These are phyloP conservation scores for Conops quadrifasciatus DNA, from an alignment of 2,888 invertebrate genomes.

Conservation along the genomic window DNA sequence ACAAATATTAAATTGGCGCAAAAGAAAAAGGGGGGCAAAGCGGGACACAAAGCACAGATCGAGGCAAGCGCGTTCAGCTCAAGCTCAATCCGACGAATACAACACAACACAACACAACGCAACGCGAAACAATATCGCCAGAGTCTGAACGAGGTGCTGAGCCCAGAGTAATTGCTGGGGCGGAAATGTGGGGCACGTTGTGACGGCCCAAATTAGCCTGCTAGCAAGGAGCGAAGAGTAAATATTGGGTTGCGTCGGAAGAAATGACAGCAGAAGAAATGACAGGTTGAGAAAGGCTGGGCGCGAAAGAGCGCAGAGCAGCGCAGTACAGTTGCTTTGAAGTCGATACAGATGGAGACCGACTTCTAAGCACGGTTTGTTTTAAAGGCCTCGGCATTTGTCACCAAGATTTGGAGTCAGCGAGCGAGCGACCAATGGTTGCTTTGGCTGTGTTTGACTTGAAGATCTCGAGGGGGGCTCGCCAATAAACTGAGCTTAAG, in stretches of 20 bases:
- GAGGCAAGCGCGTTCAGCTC: neutral
- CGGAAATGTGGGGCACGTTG: constrained; percentile 12
- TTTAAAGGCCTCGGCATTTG: too few relatives aligned
- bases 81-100: neutral
- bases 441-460: too few relatives aligned
- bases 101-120: too few relatives aligned
- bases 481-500: constrained; percentile 24
- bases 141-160: constrained; percentile 34
- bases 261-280: neutral
- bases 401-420: too few relatives aligned
- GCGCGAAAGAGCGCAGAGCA: too few relatives aligned
- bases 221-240: constrained; percentile 16
- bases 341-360: too few relatives aligned
- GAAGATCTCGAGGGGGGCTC: too few relatives aligned
- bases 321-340: too few relatives aligned
- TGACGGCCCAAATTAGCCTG: neutral
- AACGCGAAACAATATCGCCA: neutral
- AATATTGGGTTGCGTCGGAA: neutral
- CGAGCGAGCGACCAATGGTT: too few relatives aligned
- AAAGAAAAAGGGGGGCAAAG: neutral
- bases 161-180: constrained; percentile 48
- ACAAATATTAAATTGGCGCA: neutral
- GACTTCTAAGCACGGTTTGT: too few relatives aligned
- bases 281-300: neutral
- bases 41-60: neutral